Base-by-base conservation (phyloP, 2,888 invertebrate species). In the Mallateleia sp. region DNA sequence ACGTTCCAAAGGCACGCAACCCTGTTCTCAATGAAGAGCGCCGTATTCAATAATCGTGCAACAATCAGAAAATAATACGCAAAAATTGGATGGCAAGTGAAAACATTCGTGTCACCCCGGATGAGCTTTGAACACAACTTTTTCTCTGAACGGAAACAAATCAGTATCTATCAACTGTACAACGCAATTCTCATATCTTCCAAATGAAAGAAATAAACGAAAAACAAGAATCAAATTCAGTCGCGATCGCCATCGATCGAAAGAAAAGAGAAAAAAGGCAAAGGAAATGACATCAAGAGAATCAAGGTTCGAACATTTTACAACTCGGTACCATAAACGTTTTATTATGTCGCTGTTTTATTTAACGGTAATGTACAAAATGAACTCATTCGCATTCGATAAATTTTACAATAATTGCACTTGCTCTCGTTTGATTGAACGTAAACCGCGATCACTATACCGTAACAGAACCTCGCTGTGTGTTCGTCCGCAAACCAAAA, bases 71-170 rank as follows among this genome's bases (percentile, higher is more conserved):
- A 81, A 74, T 62, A 78, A 78, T 74, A 32, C 72, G 56, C 74
- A 78, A 52, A 72, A 69, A 62, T 28, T 62, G 75, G 74, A 80
- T 85, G 79, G 79, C 85, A 86, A 81, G 85, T 86, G 81, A 81
- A 81, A 80, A 77, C 34, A 71, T 67, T 85, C 71, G 71, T 54
- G 50, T 79, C 62, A 79, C 79, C 25, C 34, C 67, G 32, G 66
- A 62, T 62, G 54, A 85, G 85, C 74, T 72, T 67, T 74, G 75
- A 83, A 83, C 62, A 69, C 81, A 60, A 74, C 25, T 75, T 71
- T 52, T 52, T 54, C 25, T 50, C 66, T 38, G 20, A 52, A 54
- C 38, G 45, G 14, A 75, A 67, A 72, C 34, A 56, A 60, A 54
- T 74, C 52, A 14, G 28, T 74, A 52, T n/a, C 64, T 60, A 81